These are phyloP conservation scores for Saguinus imperator DNA, from an alignment of 2,113 vertebrate genomes.

Conservation along the genomic window DNA sequence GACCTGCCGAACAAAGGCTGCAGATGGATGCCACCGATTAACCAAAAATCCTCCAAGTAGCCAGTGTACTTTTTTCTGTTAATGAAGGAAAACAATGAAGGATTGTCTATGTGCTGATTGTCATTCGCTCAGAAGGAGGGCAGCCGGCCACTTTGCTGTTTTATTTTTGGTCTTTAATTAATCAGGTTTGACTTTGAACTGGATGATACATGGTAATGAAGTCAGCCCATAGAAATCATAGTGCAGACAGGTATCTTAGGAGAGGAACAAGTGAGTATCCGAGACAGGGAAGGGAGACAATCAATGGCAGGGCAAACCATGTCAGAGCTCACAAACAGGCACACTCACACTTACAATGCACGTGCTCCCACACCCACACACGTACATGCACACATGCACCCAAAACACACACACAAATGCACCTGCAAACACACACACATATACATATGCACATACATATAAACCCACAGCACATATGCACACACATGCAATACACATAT, in stretches of 20 bases:
- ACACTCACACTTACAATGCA: neutral
- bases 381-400: neutral
- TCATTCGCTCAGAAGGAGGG: constrained; percentile 29
- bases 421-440: neutral
- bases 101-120: constrained; percentile 53
- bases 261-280: neutral
- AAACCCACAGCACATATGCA: too few relatives aligned
- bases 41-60: constrained; percentile 56
- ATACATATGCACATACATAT: neutral
- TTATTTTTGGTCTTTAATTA: constrained; percentile 62
- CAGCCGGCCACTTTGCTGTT: neutral
- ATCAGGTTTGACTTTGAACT: constrained; percentile 71
- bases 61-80: neutral
- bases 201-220: constrained; percentile 64
- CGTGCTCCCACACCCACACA: too few relatives aligned
- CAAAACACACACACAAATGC: neutral
- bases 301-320: neutral
- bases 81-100: constrained; percentile 44
- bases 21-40: constrained; percentile 80
- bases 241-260: neutral
- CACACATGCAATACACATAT: neutral
- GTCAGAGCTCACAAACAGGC: constrained; percentile 38
- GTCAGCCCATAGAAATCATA: constrained; percentile 44
- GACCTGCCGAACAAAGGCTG: constrained; percentile 81
- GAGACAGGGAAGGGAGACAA: too few relatives aligned